Conservation (phyloP, 2,113 vertebrate species). For the Nyctibius bracteatus region DNA sequence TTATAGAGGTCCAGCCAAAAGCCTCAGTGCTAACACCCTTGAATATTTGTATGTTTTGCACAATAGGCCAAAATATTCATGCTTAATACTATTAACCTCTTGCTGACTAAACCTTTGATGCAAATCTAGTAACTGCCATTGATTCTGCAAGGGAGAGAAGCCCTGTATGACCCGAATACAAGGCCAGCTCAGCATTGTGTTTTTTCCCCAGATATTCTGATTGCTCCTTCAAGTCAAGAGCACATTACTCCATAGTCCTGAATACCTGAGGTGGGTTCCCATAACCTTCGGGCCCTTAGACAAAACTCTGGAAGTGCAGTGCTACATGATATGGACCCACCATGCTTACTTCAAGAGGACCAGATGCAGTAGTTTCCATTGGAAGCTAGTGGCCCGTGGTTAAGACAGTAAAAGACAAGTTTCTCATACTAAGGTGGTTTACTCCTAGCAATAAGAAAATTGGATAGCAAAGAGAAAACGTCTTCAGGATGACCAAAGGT, state of each 20-base stretch:
- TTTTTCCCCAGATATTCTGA: not conserved
- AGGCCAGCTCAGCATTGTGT: not conserved
- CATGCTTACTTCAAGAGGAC: not conserved
- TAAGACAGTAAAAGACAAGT: not conserved
- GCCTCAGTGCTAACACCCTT: not conserved
- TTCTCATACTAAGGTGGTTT: not conserved
- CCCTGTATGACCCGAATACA: not conserved
- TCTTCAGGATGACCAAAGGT: not conserved
- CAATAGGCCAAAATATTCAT: not conserved
- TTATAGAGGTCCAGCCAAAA: conserved; percentile 20
- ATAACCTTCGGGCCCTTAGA: not conserved
- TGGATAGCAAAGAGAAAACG: not conserved
- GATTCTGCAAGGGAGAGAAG: not conserved
- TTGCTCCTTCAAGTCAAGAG: not conserved
- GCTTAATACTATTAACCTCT: not conserved
- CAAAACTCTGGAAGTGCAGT: not conserved
- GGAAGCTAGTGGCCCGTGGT: not conserved
- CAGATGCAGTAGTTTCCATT: not conserved
- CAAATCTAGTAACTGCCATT: not conserved
- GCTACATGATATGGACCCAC: not conserved
- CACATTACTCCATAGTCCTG: not conserved
- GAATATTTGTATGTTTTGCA: not conserved
- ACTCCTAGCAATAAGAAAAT: not conserved
- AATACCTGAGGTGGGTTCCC: not conserved
- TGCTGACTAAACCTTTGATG: not conserved